Evolutionary conservation across 2,888 invertebrate species (phyloP), one percentile per base, ranked within the genome.

Genomic region (Stenodema calcarata): DNA sequence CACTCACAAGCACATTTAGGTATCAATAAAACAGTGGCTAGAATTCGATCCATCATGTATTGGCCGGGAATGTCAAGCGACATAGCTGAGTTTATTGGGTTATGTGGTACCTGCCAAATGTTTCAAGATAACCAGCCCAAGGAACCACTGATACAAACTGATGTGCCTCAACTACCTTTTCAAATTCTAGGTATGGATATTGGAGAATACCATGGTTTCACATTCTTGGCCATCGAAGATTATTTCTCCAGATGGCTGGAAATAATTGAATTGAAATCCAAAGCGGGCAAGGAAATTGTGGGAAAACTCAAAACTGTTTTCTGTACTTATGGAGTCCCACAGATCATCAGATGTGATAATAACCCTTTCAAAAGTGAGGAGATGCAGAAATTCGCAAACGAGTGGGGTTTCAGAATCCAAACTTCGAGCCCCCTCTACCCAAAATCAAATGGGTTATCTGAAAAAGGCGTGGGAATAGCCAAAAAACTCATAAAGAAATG

Each of bases 341-440:
- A 81, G 47, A 7, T 9, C 4, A 42, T 69, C 11, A 11, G 69
- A 16, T 42, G 69, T 28, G 82, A 82, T 69, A 82, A 82, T 35
- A 82, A 82, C 62, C 82, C 82, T 2, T 82, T 82, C 30, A 7
- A 4, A 9, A 82, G 82, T 41, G 82, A 3, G 7, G 82, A 82
- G 18, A 82, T 82, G 82, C 3, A 69, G n/a, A 44, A 41, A 6
- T 79, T 79, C 18, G 79, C 79, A 14, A 79, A 79, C 14, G 4
- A 6, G 4, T 79, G 82, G n/a, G n/a, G n/a, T n/a, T n/a, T n/a
- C n/a, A n/a, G n/a, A n/a, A n/a, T n/a, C n/a, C n/a, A n/a, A n/a
- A 70, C 85, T 2, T 85, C 85, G 4, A 85, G 85, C 47, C 85
- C 76, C 3, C 75, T 42, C 44, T 85, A 85, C 41, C 85, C 85